Conservation (phyloP, 2,113 vertebrate species). For the Polypterus senegalus region DNA sequence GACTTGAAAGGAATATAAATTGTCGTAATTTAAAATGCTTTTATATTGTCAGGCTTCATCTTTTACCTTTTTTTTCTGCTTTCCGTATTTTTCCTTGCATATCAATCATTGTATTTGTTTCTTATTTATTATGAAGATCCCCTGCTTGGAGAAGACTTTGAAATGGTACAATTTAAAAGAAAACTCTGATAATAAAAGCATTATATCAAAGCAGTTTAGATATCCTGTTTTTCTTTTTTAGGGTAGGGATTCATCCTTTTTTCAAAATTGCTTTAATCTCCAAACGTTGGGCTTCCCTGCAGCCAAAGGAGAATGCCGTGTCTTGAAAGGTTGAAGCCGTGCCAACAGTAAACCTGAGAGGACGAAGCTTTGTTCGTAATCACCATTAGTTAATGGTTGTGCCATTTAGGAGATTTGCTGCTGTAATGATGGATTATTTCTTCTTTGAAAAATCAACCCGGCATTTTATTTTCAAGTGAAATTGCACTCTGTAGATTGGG, state of each 20-base stretch:
- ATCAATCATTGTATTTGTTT: too few species aligned
- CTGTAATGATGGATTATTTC: neutral
- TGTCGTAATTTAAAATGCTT: too few species aligned
- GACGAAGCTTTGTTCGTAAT: neutral
- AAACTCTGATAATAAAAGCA: neutral
- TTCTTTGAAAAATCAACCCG: neutral
- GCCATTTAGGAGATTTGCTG: slow-evolving; percentile 8
- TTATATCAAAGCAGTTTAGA: neutral
- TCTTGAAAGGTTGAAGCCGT: neutral
- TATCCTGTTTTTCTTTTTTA: neutral
- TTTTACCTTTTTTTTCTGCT: too few species aligned
- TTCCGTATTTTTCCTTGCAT: too few species aligned
- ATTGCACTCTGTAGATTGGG: too few species aligned
- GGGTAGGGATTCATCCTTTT: neutral
- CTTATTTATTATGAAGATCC: too few species aligned
- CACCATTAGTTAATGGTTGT: slow-evolving; percentile 13
- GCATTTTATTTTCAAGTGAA: too few species aligned
- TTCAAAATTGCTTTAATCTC: slow-evolving; percentile 1
- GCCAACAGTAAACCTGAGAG: slow-evolving; percentile 8
- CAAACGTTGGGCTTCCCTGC: neutral
- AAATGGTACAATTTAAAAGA: too few species aligned
- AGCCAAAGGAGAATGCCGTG: neutral
- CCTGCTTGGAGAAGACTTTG: too few species aligned
- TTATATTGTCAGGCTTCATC: too few species aligned
- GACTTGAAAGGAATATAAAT: too few species aligned